Conservation (phyloP, 2,797 vertebrate genomes). For the Serranus cabrilla region DNA sequence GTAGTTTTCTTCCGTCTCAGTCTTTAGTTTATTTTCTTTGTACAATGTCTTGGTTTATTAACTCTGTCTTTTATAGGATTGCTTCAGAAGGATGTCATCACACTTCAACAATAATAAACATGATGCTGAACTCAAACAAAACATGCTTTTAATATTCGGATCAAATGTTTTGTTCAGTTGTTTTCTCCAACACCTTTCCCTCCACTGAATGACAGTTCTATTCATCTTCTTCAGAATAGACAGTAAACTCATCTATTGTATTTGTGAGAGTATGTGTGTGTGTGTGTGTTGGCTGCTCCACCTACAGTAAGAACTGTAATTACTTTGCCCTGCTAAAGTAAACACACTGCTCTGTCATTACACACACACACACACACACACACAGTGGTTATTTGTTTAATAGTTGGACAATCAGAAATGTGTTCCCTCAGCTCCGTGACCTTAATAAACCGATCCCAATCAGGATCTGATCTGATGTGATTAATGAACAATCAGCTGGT, state of each 20-base stretch:
- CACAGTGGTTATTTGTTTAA: not conserved
- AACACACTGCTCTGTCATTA: constrained; percentile 27
- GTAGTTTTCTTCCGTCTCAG: not conserved
- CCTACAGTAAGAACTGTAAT: constrained; percentile 48
- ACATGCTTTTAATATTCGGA: too few relatives aligned
- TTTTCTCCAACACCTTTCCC: too few relatives aligned
- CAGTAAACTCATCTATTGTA: constrained; percentile 11
- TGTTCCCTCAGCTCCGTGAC: not conserved
- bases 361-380: constrained; percentile 7
- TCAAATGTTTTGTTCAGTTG: too few relatives aligned
- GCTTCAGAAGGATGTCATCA: not conserved
- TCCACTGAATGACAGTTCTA: too few relatives aligned
- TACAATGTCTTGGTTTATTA: too few relatives aligned
- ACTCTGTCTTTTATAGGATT: not conserved
- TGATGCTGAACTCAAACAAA: too few relatives aligned
- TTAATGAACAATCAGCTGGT: not conserved
- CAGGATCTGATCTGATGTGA: not conserved
- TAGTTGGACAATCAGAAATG: not conserved
- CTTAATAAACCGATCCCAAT: not conserved
- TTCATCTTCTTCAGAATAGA: constrained; percentile 9
- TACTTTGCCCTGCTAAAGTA: constrained; percentile 26
- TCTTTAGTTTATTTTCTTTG: not conserved
- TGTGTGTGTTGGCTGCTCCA: constrained; percentile 36
- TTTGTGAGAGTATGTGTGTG: not conserved
- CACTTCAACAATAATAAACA: not conserved